Evolutionary conservation across 2,113 vertebrate species (phyloP).

Genomic region (Rhombomys opimus): DNA sequence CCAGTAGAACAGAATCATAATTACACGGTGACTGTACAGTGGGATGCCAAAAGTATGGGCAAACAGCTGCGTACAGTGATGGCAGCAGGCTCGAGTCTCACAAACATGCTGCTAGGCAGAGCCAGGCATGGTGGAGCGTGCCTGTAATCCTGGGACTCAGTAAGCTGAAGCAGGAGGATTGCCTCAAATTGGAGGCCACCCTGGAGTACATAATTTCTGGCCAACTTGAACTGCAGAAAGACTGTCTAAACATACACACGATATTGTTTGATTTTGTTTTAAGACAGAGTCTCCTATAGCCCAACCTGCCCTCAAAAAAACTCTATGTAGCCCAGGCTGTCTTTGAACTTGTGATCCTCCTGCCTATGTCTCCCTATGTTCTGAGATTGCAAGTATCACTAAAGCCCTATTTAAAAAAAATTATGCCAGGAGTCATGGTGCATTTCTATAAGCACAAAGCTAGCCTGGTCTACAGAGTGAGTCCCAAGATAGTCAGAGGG

Average conservation of each 20-base stretch:
- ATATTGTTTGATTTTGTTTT: background rate
- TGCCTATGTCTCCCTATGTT: background rate
- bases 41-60: background rate
- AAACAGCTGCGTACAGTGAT: background rate
- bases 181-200: background rate
- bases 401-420: background rate
- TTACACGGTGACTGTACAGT: background rate
- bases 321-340: background rate
- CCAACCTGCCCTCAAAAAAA: background rate
- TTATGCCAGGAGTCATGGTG: background rate
- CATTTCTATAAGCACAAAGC: background rate
- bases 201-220: background rate
- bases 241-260: background rate
- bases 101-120: background rate
- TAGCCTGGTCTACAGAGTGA: background rate
- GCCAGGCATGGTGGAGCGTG: background rate
- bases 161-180: background rate
- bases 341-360: background rate
- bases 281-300: background rate
- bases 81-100: background rate
- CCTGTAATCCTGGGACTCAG: background rate
- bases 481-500: background rate
- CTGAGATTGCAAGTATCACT: background rate
- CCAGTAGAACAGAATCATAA: background rate
- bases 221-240: background rate